Evolutionary conservation across 2,797 vertebrate species (phyloP), one percentile per base, ranked within the genome.

Genomic region (Acestrorhynchus altus): DNA sequence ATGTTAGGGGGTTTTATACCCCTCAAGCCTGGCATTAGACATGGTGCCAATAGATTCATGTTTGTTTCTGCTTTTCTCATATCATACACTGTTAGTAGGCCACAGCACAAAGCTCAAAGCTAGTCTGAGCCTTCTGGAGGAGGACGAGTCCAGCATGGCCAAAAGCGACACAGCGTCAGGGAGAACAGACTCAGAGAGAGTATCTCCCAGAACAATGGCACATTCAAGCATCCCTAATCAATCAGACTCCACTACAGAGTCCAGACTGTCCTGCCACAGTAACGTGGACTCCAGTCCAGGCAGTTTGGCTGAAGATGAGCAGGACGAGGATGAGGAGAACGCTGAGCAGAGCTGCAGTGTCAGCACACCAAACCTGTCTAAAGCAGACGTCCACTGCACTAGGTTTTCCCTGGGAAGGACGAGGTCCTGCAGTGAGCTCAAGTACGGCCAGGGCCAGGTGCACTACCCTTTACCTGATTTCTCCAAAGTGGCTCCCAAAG

Each of bases 391-490:
- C 54, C 71, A 72, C 39, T 39, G 66, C 20, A n/a, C 42, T n/a
- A 85, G 46, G 57, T 16, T 65, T 52, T 49, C 85, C 10, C 86
- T 92, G 12, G 78, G 90, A 76, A 91, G 87, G 71, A 86, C 86
- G 28, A 82, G 80, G 81, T 93, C 90, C 39, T 90, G 87, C 75
- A 83, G 74, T 0, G 82, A 93, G 57, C 85, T 94, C 61, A 95
- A 92, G 80, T 92, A 92, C 0, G 86, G 91, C 51, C 94, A 93
- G 86, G 88, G 89, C 42, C 91, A 95, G 87, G 90, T 94, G 84
- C 92, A 91, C 82, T 94, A 87, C 54, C 91, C 83, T 0, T 87
- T 89, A 28, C 91, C 93, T 8, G 89, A 95, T 84, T 94, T 95
- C 84, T 94, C 93, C 51, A 87, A 94, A 83, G 86, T 93, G 79